Conservation (phyloP, 2,113 vertebrate species). For the Rhynchopsitta pachyrhyncha region DNA sequence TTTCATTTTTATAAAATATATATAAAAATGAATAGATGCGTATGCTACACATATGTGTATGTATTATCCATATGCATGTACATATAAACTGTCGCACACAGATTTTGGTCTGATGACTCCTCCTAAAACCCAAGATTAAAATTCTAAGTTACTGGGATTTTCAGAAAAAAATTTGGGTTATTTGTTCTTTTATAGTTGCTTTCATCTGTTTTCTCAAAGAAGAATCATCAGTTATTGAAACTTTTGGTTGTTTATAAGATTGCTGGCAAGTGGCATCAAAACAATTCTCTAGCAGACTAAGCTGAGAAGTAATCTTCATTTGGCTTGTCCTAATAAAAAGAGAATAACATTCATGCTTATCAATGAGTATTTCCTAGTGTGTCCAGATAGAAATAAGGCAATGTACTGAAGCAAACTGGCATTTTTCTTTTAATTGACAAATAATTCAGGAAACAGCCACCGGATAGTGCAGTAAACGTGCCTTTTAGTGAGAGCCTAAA, state of each 20-base stretch:
- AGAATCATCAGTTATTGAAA: background rate
- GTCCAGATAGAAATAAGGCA: background rate
- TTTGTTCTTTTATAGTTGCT: background rate
- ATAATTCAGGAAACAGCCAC: slow-evolving; percentile 2
- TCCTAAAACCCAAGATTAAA: background rate
- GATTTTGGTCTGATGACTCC: background rate
- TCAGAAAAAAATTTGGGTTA: background rate
- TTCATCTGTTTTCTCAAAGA: background rate
- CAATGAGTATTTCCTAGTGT: background rate
- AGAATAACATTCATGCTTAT: background rate
- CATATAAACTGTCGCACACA: background rate
- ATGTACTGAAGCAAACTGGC: background rate
- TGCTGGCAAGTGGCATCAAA: background rate
- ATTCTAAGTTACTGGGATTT: background rate
- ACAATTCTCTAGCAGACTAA: background rate
- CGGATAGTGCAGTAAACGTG: background rate
- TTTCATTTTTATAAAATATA: background rate
- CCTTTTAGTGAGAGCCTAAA: background rate
- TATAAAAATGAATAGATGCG: background rate
- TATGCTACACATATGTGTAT: background rate
- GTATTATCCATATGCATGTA: background rate
- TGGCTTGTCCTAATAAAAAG: background rate
- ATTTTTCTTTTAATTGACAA: slow-evolving; percentile 6
- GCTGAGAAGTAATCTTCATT: background rate
- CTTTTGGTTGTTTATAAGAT: background rate